Base-by-base conservation (phyloP, 2,888 invertebrate genomes). In the Tenthredo distinguenda region DNA sequence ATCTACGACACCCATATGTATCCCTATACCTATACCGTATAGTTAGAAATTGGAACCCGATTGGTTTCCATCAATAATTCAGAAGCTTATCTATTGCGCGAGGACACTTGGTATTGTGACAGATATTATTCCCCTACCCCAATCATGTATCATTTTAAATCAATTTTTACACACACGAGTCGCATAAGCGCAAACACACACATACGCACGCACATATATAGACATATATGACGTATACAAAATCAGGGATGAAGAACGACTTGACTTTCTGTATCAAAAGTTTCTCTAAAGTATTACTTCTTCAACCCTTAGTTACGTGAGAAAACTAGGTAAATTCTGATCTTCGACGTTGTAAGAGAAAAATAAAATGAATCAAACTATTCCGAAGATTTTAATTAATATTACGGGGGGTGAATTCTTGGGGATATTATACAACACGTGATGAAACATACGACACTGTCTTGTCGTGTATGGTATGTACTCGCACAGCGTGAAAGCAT, bases 401-500 rank as follows among this genome's bases (percentile, higher is more conserved):
- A 43, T 43, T 21, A 74, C 40, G 72, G 37, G 72, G 21, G 72
- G 15, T 72, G 4, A 72, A 43, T 43, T 43, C 40, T 43, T 43
- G 72, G 18, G 10, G 4, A 43, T 40, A 74, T 74, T 68, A 18
- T 68, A 26, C 31, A 34, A 18, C 68, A 21, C 68, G 10, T 31
- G 18, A 68, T 68, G 68, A 7, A 68, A 68, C 34, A 40, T n/a
- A 43, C 40, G 43, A 21, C 43, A 74, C 9, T 77, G 26, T 77
- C 77, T 77, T 55, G 77, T 50, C 50, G 77, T 10, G 26, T 2
- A 5, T 72, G 40, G 21, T 72, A 72, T 72, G 72, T 43, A 55
- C 55, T 77, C 34, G 77, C 34, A 77, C 15, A 55, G 77, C 26
- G 77, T 77, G 77, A 77, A 77, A 55, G 77, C 77, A 77, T 77